These are phyloP conservation scores for Callyntrura sp. DNA, from an alignment of 2,888 invertebrate genomes.

Conservation along the genomic window DNA sequence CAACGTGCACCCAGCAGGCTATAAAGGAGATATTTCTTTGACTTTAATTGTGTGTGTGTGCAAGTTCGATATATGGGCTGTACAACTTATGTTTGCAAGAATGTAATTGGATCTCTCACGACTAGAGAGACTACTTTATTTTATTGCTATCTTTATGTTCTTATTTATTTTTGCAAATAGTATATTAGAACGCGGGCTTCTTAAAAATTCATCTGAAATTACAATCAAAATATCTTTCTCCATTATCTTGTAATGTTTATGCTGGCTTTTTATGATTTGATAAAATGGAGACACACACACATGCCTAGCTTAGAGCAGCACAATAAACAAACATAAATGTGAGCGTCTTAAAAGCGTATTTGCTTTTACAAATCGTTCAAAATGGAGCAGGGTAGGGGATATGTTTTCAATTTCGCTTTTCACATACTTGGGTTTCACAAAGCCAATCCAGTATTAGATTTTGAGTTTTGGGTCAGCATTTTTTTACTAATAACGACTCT, in stretches of 20 bases:
- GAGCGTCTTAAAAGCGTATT: too few relatives aligned
- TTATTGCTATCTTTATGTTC: not conserved
- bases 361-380: too few relatives aligned
- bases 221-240: constrained; percentile 11
- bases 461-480: constrained; percentile 1
- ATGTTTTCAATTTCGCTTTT: too few relatives aligned
- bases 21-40: too few relatives aligned
- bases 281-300: constrained; percentile 20
- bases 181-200: not conserved
- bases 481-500: not conserved
- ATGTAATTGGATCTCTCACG: not conserved
- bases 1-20: too few relatives aligned
- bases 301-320: not conserved
- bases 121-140: not conserved
- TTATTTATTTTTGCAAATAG: not conserved
- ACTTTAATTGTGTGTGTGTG: too few relatives aligned
- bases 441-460: too few relatives aligned
- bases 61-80: too few relatives aligned
- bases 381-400: too few relatives aligned
- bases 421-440: too few relatives aligned
- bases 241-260: not conserved
- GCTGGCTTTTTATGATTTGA: not conserved
- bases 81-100: too few relatives aligned
- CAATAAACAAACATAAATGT: too few relatives aligned
- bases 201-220: constrained; percentile 19